Evolutionary conservation across 2,888 invertebrate genomes (phyloP), one percentile per base, ranked within the genome.

Genomic region (Calameuta filiformis): DNA sequence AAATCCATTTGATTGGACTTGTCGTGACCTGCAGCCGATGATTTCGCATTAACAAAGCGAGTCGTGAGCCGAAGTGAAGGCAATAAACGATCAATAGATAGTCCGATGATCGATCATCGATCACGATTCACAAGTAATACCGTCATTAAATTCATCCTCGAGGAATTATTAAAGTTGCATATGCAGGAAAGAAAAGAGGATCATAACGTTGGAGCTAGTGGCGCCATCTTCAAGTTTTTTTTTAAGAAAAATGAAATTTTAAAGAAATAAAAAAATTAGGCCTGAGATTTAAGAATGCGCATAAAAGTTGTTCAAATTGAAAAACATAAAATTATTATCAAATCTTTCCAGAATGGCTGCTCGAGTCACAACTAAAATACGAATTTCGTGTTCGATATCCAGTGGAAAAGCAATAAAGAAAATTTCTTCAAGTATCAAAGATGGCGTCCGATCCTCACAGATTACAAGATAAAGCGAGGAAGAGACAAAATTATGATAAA

Each of bases 201-300:
- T 69, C 33, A 73, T 74, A 33, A n/a, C 4, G 56, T 35, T 35
- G 37, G 11, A 75, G 76, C 35, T 73, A 80, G 75, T n/a, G 74
- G 75, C 69, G 75, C 69, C 34, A 31, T 35, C n/a, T 40, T 73
- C 12, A 68, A 68, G 23, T 34, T 33, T 76, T 35, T 34, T 69
- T 12, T 35, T n/a, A 75, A 68, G 34, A 76, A 68, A 73, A 75
- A 75, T 11, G 11, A 35, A 33, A 77, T 73, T 73, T 15, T 9
- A 23, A 56, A 56, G 23, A 56, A 56, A 56, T 56, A 56, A 56
- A 56, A 23, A 56, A 56, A 23, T 9, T 56, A 23, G 6, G 23
- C 56, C 23, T 9, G 23, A 56, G 9, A 56, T 2, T 6, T 56
- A 23, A 56, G 56, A 56, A 23, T 23, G 56, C 9, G 23, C 23